These are phyloP conservation scores for Psophia crepitans DNA, from an alignment of 2,113 vertebrate species.

Conservation along the genomic window DNA sequence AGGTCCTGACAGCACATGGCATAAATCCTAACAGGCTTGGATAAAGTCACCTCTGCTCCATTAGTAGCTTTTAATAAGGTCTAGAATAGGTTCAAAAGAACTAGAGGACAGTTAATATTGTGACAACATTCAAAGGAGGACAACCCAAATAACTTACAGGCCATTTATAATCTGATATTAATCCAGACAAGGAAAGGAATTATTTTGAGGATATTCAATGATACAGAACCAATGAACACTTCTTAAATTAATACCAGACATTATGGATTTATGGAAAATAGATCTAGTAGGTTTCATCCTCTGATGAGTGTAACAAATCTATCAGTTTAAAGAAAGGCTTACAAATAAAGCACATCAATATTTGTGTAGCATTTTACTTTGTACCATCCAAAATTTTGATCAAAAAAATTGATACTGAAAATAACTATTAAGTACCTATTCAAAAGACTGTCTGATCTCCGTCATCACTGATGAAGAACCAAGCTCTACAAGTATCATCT, in stretches of 20 bases:
- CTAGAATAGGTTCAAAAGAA: not conserved
- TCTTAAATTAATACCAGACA: not conserved
- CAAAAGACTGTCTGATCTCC: not conserved
- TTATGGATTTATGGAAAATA: not conserved
- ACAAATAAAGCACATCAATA: not conserved
- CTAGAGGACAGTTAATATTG: not conserved
- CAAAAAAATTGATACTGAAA: not conserved
- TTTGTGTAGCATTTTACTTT: not conserved
- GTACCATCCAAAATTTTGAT: not conserved
- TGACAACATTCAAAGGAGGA: not conserved
- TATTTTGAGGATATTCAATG: not conserved
- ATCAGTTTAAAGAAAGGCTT: not conserved
- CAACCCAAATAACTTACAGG: not conserved
- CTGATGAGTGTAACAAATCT: not conserved
- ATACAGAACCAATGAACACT: not conserved
- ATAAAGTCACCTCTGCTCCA: not conserved
- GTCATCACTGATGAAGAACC: not conserved
- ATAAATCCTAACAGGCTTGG: not conserved
- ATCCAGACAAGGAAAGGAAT: not conserved
- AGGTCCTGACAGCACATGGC: not conserved
- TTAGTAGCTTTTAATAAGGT: not conserved
- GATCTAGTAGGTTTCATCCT: not conserved
- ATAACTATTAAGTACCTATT: not conserved
- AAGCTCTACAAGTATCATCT: not conserved
- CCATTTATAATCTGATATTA: not conserved